A percentile compares a stretch with the other conserved stretches of the same genome.
Conservation (phyloP, 2,797 vertebrate genomes). For the Cheirogaleus major region DNA sequence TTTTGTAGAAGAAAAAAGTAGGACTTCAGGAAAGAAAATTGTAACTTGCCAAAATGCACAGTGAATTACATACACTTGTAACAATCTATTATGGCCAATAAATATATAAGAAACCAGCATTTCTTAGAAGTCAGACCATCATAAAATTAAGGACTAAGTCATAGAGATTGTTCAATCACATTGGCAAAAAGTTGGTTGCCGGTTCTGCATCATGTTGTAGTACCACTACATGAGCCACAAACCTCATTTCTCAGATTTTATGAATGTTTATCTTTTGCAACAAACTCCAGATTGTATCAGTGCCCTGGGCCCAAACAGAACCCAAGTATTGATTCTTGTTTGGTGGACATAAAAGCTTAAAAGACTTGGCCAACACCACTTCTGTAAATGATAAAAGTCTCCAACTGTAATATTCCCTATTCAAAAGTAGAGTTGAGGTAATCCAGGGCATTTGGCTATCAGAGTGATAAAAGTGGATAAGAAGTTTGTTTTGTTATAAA, state of each 20-base stretch:
- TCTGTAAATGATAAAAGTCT: not conserved
- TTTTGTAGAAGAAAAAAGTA: not conserved
- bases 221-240: not conserved
- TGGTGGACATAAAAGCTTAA: not conserved
- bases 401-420: not conserved
- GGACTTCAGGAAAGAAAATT: not conserved
- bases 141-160: not conserved
- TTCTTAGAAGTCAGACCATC: constrained; percentile 19
- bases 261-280: not conserved
- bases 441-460: not conserved
- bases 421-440: not conserved
- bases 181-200: not conserved
- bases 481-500: not conserved
- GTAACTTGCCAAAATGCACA: not conserved
- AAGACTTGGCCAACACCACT: not conserved
- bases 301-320: not conserved
- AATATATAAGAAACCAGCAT: not conserved
- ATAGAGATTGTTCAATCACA: not conserved
- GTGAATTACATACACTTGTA: not conserved
- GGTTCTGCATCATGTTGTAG: not conserved
- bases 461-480: not conserved
- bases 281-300: too few species aligned
- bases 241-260: not conserved
- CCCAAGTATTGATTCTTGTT: not conserved
- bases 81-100: not conserved